Evolutionary conservation across 2,113 vertebrate species (phyloP).

Genomic region (Isurus oxyrinchus): DNA sequence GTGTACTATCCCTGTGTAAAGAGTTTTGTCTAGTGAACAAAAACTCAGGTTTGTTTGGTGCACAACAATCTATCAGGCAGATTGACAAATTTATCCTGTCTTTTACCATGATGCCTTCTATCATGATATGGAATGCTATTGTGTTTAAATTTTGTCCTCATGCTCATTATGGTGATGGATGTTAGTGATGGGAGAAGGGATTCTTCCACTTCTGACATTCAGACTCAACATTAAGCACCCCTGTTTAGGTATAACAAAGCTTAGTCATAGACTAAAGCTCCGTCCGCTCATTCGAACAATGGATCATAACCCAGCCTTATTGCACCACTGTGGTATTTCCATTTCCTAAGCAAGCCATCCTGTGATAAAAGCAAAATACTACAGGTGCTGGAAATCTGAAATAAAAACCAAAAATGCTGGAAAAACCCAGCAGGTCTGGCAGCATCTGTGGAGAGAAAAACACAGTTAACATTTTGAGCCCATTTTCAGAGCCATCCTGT

Average conservation of each 20-base stretch:
- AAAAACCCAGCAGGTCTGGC: no score
- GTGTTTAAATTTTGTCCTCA: neutral
- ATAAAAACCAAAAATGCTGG: no score
- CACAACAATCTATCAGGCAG: constrained; percentile 83
- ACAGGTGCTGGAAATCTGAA: no score
- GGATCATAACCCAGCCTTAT: neutral
- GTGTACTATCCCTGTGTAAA: constrained; percentile 90
- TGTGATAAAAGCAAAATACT: no score
- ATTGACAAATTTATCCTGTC: constrained; percentile 81
- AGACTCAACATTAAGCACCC: no score
- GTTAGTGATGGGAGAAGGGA: neutral
- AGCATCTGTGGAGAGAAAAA: no score
- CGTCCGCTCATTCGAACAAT: no score
- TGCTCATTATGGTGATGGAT: neutral
- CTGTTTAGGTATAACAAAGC: no score
- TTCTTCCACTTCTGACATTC: neutral
- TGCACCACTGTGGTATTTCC: neutral
- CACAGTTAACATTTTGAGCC: no score
- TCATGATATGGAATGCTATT: constrained; percentile 68
- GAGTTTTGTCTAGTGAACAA: constrained; percentile 88
- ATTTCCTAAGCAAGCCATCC: neutral
- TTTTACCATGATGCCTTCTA: constrained; percentile 60
- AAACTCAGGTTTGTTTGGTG: constrained; percentile 65
- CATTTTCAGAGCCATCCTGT: no score
- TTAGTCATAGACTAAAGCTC: no score